Percentiles rank a stretch among this genome's conserved stretches.
Conservation (phyloP, 2,797 vertebrate species). For the Paratrypauchen microcephalus region DNA sequence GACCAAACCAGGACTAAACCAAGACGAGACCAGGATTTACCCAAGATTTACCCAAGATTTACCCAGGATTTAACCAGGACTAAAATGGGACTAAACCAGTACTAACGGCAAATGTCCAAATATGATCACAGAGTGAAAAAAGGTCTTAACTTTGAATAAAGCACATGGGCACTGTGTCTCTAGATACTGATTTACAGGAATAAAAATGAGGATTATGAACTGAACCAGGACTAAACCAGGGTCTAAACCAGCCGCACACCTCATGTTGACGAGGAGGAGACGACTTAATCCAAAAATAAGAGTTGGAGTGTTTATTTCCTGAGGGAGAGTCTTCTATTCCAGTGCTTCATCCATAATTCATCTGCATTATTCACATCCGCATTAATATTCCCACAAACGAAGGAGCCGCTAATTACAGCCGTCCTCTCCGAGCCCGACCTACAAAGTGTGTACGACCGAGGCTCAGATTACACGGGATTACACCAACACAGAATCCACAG, state of each 20-base stretch:
- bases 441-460: not conserved
- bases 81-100: too few relatives aligned
- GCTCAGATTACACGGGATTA: not conserved
- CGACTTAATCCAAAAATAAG: slow-evolving; percentile 2
- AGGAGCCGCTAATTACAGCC: not conserved
- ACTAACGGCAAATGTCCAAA: too few relatives aligned
- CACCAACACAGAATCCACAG: not conserved
- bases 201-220: too few relatives aligned
- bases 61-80: too few relatives aligned
- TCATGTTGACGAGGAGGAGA: not conserved
- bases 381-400: slow-evolving; percentile 4
- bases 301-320: not conserved
- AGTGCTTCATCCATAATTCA: slow-evolving; percentile 4
- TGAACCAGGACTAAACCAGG: not conserved
- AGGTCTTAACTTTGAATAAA: too few relatives aligned
- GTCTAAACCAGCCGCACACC: not conserved
- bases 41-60: too few relatives aligned
- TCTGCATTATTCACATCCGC: not conserved
- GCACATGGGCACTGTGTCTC: too few relatives aligned
- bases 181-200: too few relatives aligned
- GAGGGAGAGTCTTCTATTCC: not conserved
- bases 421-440: not conserved
- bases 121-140: too few relatives aligned
- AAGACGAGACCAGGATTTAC: too few relatives aligned
- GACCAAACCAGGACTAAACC: too few relatives aligned